These are phyloP conservation scores for Epirrhoe alternata DNA, from an alignment of 2,888 invertebrate species.

Conservation along the genomic window DNA sequence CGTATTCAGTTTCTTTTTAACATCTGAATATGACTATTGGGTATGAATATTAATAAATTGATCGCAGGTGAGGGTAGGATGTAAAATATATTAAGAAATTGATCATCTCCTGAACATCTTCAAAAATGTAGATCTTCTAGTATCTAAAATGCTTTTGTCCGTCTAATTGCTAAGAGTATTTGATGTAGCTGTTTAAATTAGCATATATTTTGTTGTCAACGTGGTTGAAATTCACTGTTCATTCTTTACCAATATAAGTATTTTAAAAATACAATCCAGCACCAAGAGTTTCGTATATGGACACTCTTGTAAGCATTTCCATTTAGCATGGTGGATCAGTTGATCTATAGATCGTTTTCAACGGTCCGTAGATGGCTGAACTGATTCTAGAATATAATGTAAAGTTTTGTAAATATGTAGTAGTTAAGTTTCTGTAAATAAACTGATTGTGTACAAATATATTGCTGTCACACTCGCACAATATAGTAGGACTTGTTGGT, in stretches of 20 bases:
- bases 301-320: no score
- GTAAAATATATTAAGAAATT: background rate
- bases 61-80: background rate
- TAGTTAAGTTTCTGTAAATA: no score
- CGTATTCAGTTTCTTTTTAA: no score
- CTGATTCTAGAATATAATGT: no score
- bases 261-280: background rate
- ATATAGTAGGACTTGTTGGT: no score
- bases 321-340: no score
- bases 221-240: constrained; percentile 4
- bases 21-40: background rate
- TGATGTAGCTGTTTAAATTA: background rate
- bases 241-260: background rate
- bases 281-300: no score
- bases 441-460: no score
- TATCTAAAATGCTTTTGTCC: constrained; percentile 19
- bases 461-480: no score
- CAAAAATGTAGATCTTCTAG: background rate
- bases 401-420: no score
- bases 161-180: constrained; percentile 19
- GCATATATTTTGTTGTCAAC: background rate
- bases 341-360: no score
- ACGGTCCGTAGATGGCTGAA: no score
- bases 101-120: background rate
- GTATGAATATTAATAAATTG: background rate